phyloP scores from a whole-genome alignment of 1,140 invertebrate species.

The Cyphomyrmex costatus region DNA sequence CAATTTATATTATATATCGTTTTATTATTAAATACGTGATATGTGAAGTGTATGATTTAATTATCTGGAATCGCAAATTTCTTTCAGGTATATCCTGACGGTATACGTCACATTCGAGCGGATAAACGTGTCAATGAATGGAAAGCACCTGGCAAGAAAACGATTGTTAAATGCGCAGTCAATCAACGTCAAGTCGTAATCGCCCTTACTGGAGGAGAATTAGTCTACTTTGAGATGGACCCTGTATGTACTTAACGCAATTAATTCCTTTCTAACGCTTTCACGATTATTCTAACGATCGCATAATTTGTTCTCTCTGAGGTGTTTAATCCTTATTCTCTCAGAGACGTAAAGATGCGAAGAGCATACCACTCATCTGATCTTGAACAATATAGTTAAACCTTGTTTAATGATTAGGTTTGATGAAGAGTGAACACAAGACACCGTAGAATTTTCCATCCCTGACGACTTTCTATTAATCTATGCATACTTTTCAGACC shows the following conservation, averaged over 20 bases:
- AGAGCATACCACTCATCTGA: slow-evolving; percentile 75
- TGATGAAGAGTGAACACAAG: slow-evolving; percentile 69
- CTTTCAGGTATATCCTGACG: slow-evolving; percentile 96
- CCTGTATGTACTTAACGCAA: slow-evolving; percentile 90
- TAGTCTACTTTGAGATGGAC: slow-evolving; percentile 99
- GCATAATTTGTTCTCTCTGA: slow-evolving; percentile 81
- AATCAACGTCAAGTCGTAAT: slow-evolving; percentile 99
- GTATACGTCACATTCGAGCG: slow-evolving; percentile 98
- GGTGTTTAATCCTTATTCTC: slow-evolving; percentile 65
- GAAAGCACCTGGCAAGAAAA: slow-evolving; percentile 99
- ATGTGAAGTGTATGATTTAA: background rate
- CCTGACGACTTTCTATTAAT: background rate
- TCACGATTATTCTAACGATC: background rate
- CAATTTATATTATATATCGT: background rate
- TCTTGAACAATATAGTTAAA: slow-evolving; percentile 18
- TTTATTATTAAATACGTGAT: background rate
- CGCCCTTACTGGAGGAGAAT: slow-evolving; percentile 97
- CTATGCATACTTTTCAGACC: slow-evolving; percentile 88
- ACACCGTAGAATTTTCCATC: background rate
- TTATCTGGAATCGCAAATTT: slow-evolving; percentile 30
- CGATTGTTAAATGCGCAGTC: slow-evolving; percentile 98
- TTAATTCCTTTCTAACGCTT: slow-evolving; percentile 23
- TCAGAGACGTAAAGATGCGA: slow-evolving; percentile 81
- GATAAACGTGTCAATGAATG: slow-evolving; percentile 99
- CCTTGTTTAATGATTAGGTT: background rate